These are phyloP conservation scores for Ormyrus labotus DNA, from an alignment of 2,888 invertebrate genomes.

Conservation along the genomic window DNA sequence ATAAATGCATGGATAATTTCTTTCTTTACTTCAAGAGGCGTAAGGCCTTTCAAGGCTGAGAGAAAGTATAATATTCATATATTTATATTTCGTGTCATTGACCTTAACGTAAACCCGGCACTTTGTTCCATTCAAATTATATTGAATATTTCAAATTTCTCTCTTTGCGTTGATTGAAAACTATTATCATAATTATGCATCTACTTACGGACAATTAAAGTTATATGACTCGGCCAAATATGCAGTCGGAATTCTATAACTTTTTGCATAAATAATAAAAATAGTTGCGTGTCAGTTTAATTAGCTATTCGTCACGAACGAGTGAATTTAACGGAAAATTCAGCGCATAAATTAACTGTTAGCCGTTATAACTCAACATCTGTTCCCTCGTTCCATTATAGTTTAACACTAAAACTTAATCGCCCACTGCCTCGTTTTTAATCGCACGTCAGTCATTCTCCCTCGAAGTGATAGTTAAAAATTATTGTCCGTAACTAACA, in stretches of 20 bases:
- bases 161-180: too few species aligned
- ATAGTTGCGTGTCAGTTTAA: slow-evolving; percentile 29
- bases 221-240: too few species aligned
- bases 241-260: background rate
- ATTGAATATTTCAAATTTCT: too few species aligned
- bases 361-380: slow-evolving; percentile 51
- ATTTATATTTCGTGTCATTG: too few species aligned
- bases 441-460: slow-evolving; percentile 3
- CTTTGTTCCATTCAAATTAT: too few species aligned
- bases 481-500: slow-evolving; percentile 38
- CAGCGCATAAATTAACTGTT: slow-evolving; percentile 40
- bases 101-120: too few species aligned
- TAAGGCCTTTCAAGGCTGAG: too few species aligned
- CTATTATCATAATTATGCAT: too few species aligned
- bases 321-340: slow-evolving; percentile 53
- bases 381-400: slow-evolving; percentile 21
- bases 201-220: too few species aligned
- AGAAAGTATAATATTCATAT: too few species aligned
- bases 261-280: slow-evolving; percentile 30
- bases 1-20: too few species aligned
- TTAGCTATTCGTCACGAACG: slow-evolving; percentile 40
- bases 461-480: background rate
- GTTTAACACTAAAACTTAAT: slow-evolving; percentile 21
- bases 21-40: too few species aligned
- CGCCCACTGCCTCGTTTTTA: slow-evolving; percentile 28